Evolutionary conservation across 2,113 vertebrate species (phyloP).

Genomic region (Puma concolor): DNA sequence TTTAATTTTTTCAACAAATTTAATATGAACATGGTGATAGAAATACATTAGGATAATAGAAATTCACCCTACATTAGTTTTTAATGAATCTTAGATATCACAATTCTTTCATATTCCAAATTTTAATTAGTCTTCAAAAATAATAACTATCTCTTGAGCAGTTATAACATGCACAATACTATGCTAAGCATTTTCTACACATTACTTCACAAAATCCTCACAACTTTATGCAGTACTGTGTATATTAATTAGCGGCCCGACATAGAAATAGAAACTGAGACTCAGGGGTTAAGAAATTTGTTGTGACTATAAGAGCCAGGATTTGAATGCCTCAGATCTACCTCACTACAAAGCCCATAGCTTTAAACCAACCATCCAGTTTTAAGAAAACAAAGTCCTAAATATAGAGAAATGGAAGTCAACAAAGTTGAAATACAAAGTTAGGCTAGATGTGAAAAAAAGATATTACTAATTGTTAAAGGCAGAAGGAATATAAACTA

Average conservation of each 20-base stretch:
- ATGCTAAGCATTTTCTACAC: neutral
- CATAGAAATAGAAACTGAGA: constrained; percentile 42
- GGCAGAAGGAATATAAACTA: neutral
- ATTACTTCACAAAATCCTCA: neutral
- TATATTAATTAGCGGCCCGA: neutral
- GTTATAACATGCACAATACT: neutral
- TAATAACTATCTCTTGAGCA: constrained; percentile 66
- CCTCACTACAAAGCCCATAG: neutral
- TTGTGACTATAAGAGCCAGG: neutral
- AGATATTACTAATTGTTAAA: neutral
- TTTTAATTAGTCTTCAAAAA: constrained; percentile 81
- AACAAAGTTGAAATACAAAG: neutral
- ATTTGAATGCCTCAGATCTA: neutral
- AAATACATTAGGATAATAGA: constrained; percentile 81
- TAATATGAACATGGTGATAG: constrained; percentile 75
- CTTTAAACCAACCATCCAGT: neutral
- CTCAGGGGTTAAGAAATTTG: neutral
- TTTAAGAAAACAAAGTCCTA: constrained; percentile 35
- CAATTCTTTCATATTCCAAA: constrained; percentile 75
- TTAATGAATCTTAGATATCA: constrained; percentile 81
- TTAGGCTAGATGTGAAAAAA: neutral
- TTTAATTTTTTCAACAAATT: constrained; percentile 81
- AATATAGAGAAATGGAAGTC: neutral
- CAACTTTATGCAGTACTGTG: neutral
- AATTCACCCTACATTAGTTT: constrained; percentile 82